Evolutionary conservation across 2,113 vertebrate species (phyloP).

Genomic region (Butorides virescens): DNA sequence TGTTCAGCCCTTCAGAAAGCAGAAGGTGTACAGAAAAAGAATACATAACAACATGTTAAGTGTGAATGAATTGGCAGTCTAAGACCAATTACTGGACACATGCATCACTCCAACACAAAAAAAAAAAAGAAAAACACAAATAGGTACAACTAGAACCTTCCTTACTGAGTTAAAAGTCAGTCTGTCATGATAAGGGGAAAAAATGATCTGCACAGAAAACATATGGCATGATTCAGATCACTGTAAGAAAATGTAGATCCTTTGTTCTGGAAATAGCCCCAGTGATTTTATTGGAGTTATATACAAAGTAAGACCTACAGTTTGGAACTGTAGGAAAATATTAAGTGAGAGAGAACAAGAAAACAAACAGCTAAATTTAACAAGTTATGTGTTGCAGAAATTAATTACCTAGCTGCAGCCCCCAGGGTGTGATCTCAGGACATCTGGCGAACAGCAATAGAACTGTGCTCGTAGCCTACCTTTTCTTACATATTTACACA

Average conservation of each 20-base stretch:
- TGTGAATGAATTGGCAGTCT: background rate
- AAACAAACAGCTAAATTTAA: constrained; percentile 15
- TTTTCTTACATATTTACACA: background rate
- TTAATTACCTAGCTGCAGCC: constrained; percentile 9
- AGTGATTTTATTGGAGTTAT: background rate
- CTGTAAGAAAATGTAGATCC: background rate
- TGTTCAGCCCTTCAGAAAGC: background rate
- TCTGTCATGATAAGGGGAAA: background rate
- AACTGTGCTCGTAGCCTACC: background rate
- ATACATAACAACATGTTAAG: background rate
- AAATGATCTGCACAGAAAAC: background rate
- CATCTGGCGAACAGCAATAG: background rate
- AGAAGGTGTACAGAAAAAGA: background rate
- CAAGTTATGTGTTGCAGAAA: background rate
- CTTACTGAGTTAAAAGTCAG: background rate
- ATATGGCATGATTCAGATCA: background rate
- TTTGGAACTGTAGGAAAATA: background rate
- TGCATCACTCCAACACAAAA: background rate
- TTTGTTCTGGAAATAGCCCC: background rate
- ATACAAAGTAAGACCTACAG: background rate
- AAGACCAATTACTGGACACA: background rate
- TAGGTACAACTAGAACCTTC: background rate
- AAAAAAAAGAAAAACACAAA: background rate
- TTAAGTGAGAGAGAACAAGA: constrained; percentile 5
- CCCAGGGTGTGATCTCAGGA: constrained; percentile 4